These are phyloP conservation scores for Trichechus manatus DNA, from an alignment of 2,113 vertebrate species.

Conservation along the genomic window DNA sequence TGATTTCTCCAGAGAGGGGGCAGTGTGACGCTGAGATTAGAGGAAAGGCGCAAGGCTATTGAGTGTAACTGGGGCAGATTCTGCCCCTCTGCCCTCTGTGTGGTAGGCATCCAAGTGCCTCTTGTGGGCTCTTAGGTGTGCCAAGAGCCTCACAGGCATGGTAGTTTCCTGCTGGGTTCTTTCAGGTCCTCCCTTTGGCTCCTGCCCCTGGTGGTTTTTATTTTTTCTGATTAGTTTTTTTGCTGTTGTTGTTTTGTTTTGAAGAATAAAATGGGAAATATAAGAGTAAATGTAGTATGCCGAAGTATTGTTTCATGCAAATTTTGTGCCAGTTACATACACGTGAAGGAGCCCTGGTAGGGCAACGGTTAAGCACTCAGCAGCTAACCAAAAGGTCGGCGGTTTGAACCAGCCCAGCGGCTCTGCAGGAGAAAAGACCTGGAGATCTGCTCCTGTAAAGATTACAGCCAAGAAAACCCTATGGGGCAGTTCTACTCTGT, in stretches of 20 bases:
- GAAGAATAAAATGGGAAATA: slow-evolving; percentile 9
- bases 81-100: background rate
- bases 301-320: background rate
- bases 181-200: background rate
- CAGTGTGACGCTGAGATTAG: background rate
- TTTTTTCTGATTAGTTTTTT: background rate
- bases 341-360: background rate
- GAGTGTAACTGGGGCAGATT: background rate
- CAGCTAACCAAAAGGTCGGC: background rate
- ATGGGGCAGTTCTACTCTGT: background rate
- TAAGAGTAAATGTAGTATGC: background rate
- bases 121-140: background rate
- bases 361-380: too few relatives aligned
- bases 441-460: background rate
- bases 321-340: background rate
- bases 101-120: background rate
- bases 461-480: background rate
- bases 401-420: background rate
- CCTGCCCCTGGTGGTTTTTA: background rate
- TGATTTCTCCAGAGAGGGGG: slow-evolving; percentile 4
- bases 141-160: background rate
- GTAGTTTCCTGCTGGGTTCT: background rate
- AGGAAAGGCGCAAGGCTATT: background rate
- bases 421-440: background rate
- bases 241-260: background rate